These are phyloP conservation scores for Clarias fuscus DNA, from an alignment of 2,797 vertebrate genomes.

Conservation along the genomic window DNA sequence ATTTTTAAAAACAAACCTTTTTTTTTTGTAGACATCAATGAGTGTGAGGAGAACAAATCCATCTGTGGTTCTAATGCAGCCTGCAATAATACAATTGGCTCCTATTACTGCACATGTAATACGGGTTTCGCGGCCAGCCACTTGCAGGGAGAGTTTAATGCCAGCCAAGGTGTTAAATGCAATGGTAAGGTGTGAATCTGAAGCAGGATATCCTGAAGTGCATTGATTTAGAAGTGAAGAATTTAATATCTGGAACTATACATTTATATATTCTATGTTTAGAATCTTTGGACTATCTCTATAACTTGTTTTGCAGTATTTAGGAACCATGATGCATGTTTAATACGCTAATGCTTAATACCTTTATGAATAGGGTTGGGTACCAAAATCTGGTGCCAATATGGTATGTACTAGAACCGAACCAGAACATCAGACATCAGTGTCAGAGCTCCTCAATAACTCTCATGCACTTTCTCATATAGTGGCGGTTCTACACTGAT, in stretches of 20 bases:
- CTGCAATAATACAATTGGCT: not conserved
- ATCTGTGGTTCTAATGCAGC: not conserved
- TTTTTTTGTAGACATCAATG: not conserved
- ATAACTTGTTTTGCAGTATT: too few relatives aligned
- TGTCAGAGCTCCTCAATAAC: too few relatives aligned
- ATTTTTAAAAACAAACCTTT: not conserved
- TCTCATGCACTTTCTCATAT: too few relatives aligned
- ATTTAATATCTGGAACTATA: not conserved
- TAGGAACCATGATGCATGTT: too few relatives aligned
- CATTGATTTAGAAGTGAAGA: not conserved
- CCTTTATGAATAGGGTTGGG: too few relatives aligned
- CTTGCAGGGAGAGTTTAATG: accelerated
- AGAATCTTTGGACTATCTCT: too few relatives aligned
- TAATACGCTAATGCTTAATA: too few relatives aligned
- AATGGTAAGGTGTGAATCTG: not conserved
- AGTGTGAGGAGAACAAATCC: not conserved
- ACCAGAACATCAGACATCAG: too few relatives aligned
- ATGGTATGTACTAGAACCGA: too few relatives aligned
- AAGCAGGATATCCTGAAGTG: not conserved
- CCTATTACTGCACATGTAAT: conserved; percentile 58
- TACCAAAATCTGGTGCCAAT: too few relatives aligned
- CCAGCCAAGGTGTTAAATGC: not conserved
- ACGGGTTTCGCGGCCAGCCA: conserved; percentile 52
- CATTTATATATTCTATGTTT: too few relatives aligned
- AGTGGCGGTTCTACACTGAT: too few relatives aligned